Conservation (phyloP, 2,113 vertebrate genomes). For the Sminthopsis crassicaudata region DNA sequence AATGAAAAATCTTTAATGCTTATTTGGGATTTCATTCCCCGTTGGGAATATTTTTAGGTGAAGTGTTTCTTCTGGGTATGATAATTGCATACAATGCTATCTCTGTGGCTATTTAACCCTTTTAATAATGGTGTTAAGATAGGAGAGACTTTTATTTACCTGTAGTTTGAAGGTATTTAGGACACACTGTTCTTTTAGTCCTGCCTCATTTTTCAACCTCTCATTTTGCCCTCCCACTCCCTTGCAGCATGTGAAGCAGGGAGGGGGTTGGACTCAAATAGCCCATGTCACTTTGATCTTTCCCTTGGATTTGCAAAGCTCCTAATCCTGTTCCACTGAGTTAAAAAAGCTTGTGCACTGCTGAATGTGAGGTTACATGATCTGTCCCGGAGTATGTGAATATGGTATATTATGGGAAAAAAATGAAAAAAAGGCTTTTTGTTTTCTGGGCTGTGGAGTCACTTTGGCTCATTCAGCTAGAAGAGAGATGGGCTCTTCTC, state of each 20-base stretch:
- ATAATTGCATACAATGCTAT: not conserved
- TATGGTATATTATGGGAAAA: slow-evolving; percentile 47
- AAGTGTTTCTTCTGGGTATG: not conserved
- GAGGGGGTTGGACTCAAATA: not conserved
- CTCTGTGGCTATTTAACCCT: not conserved
- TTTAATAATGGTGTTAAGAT: not conserved
- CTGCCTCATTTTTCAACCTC: not conserved
- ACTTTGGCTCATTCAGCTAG: slow-evolving; percentile 14
- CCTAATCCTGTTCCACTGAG: slow-evolving; percentile 64
- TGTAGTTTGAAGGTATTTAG: not conserved
- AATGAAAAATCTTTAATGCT: not conserved
- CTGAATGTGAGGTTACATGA: slow-evolving; percentile 65
- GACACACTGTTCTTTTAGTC: not conserved
- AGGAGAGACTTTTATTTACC: not conserved
- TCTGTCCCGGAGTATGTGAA: slow-evolving; percentile 24
- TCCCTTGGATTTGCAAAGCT: slow-evolving; percentile 45
- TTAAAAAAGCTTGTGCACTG: slow-evolving; percentile 72
- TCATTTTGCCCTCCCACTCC: not conserved
- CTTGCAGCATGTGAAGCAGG: not conserved
- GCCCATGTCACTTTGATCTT: slow-evolving; percentile 55
- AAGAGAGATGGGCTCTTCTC: not conserved
- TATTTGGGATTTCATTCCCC: not conserved
- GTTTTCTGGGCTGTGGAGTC: slow-evolving; percentile 54
- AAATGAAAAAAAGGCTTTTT: slow-evolving; percentile 65
- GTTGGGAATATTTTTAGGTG: not conserved